phyloP scores from a whole-genome alignment of 2,797 vertebrate species.

The Onychomys leucogaster region DNA sequence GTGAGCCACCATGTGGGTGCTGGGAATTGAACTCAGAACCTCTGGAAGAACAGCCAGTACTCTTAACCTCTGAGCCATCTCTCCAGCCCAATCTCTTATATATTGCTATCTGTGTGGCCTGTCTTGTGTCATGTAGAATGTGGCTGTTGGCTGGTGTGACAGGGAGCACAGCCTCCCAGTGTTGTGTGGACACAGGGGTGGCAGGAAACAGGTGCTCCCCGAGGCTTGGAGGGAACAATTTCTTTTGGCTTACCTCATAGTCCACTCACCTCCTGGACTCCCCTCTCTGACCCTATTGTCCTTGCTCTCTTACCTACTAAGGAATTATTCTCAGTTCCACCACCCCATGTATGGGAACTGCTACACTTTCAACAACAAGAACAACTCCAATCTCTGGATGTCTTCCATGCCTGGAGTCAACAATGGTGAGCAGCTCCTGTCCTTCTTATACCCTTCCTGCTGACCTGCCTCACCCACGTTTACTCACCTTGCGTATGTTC shows the following conservation, averaged over 20 bases:
- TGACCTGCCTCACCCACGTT: neutral
- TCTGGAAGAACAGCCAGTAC: too few species aligned
- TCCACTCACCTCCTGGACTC: neutral
- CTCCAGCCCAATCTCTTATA: too few species aligned
- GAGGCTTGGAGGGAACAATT: neutral
- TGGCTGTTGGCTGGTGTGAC: neutral
- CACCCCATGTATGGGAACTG: conserved; percentile 90
- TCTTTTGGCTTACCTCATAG: neutral
- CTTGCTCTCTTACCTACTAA: conserved; percentile 65
- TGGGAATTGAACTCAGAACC: too few species aligned
- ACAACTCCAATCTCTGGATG: conserved; percentile 86
- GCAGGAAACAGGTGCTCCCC: neutral
- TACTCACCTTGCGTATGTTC: neutral
- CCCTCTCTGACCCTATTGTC: neutral
- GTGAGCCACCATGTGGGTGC: too few species aligned
- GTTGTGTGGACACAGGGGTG: neutral
- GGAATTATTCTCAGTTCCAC: conserved; percentile 90
- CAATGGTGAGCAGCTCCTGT: conserved; percentile 84
- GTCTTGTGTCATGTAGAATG: neutral
- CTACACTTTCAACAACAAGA: conserved; percentile 90
- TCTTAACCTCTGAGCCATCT: too few species aligned
- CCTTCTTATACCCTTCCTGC: rapidly evolving
- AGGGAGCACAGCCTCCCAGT: neutral
- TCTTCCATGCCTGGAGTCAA: conserved; percentile 89
- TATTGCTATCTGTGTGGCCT: neutral